These are phyloP conservation scores for Nibea albiflora DNA, from an alignment of 2,113 vertebrate genomes.

Conservation along the genomic window DNA sequence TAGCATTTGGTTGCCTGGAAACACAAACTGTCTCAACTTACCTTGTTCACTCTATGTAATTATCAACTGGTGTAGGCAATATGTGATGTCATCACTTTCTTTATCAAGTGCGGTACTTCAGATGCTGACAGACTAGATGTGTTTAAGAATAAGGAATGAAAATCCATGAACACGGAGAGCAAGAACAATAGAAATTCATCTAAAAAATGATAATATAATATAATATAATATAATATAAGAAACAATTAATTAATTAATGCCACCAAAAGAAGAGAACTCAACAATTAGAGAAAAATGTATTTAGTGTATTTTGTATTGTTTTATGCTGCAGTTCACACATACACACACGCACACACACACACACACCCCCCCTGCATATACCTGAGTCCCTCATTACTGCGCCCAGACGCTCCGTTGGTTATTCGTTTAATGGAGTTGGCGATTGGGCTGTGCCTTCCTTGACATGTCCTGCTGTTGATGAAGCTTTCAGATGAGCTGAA, in stretches of 20 bases:
- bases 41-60: neutral
- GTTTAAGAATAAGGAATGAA: too few relatives aligned
- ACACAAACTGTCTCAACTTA: neutral
- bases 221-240: too few relatives aligned
- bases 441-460: slow-evolving; percentile 62
- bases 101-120: too few relatives aligned
- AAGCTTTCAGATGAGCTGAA: slow-evolving; percentile 68
- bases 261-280: too few relatives aligned
- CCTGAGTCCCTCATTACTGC: slow-evolving; percentile 58
- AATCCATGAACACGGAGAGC: too few relatives aligned
- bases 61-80: neutral
- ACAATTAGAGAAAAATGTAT: neutral
- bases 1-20: neutral
- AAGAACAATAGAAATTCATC: too few relatives aligned
- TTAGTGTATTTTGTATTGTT: too few relatives aligned
- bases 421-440: slow-evolving; percentile 68
- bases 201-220: too few relatives aligned
- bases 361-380: slow-evolving; percentile 8
- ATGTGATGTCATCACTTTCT: too few relatives aligned
- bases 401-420: slow-evolving; percentile 57
- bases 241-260: neutral
- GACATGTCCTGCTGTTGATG: slow-evolving; percentile 63
- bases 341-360: slow-evolving; percentile 26
- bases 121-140: too few relatives aligned
- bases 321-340: neutral